Conservation (phyloP, 2,113 vertebrate genomes). For the Lipotes vexillifer region DNA sequence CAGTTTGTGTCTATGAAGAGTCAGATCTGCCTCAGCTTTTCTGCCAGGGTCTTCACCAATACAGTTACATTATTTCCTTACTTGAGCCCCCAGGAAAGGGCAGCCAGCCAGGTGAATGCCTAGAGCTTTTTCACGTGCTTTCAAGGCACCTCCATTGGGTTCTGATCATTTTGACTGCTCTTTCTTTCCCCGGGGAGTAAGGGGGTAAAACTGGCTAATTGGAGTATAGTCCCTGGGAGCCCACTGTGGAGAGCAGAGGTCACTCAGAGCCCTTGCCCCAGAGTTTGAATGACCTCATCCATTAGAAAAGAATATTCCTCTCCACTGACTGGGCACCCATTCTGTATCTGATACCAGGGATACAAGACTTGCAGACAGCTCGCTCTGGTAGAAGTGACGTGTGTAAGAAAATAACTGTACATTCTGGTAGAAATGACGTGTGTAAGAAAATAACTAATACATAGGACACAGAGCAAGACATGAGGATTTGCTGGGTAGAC, state of each 20-base stretch:
- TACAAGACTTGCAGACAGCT: not conserved
- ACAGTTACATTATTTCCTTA: not conserved
- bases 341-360: not conserved
- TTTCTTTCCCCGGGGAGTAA: not conserved
- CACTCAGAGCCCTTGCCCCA: not conserved
- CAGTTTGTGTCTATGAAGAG: not conserved
- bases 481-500: rapidly evolving
- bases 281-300: not conserved
- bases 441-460: rapidly evolving
- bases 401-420: rapidly evolving
- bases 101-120: not conserved
- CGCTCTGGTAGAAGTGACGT: not conserved
- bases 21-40: rapidly evolving
- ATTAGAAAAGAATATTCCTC: not conserved
- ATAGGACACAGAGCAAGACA: not conserved
- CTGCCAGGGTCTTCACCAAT: not conserved
- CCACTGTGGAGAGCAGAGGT: not conserved
- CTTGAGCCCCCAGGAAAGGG: not conserved
- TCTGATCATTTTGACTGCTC: not conserved
- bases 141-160: rapidly evolving
- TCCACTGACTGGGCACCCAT: not conserved
- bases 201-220: too few relatives aligned
- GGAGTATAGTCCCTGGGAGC: not conserved
- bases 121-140: not conserved
- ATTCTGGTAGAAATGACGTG: not conserved